A percentile compares a stretch with the other conserved stretches of the same genome.
These are phyloP conservation scores for Drosophila ohnishii DNA, from an alignment of 1,140 invertebrate species.

Conservation along the genomic window DNA sequence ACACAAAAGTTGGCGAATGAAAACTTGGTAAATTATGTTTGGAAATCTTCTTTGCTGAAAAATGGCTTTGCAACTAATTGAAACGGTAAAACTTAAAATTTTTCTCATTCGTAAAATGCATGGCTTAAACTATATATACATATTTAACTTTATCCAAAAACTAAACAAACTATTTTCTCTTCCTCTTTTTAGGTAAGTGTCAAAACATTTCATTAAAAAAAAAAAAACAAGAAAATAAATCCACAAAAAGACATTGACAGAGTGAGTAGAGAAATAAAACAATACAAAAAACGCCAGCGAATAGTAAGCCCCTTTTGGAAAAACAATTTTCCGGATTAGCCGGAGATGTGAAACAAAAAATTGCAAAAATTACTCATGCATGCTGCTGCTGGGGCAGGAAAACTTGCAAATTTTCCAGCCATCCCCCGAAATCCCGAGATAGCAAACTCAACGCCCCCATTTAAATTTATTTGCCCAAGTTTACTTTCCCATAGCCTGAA, in stretches of 20 bases:
- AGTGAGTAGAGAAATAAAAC: conserved; percentile 66
- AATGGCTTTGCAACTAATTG: conserved; percentile 53
- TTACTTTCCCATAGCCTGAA: conserved; percentile 78
- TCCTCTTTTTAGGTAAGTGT: conserved; percentile 66
- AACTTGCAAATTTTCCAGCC: conserved; percentile 41
- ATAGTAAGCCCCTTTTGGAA: conserved; percentile 16
- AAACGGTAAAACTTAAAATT: conserved; percentile 43
- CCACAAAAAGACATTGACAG: conserved; percentile 60
- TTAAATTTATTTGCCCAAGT: conserved; percentile 82
- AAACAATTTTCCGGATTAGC: conserved; percentile 76
- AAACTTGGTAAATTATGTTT: conserved; percentile 39
- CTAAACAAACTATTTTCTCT: conserved; percentile 20
- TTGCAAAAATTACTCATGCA: conserved; percentile 79
- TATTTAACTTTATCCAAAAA: background rate
- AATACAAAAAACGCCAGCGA: conserved; percentile 2
- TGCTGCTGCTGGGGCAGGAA: conserved; percentile 27
- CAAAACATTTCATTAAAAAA: no score
- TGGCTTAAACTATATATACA: conserved; percentile 24
- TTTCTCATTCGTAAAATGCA: conserved; percentile 16
- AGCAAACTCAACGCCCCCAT: conserved; percentile 73
- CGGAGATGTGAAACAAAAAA: conserved; percentile 72
- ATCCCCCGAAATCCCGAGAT: conserved; percentile 19
- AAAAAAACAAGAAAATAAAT: background rate
- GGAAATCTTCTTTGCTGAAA: conserved; percentile 48
- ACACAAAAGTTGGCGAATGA: conserved; percentile 47